Evolutionary conservation across 2,797 vertebrate species (phyloP), one percentile per base, ranked within the genome.

Genomic region (Cheirogaleus major): DNA sequence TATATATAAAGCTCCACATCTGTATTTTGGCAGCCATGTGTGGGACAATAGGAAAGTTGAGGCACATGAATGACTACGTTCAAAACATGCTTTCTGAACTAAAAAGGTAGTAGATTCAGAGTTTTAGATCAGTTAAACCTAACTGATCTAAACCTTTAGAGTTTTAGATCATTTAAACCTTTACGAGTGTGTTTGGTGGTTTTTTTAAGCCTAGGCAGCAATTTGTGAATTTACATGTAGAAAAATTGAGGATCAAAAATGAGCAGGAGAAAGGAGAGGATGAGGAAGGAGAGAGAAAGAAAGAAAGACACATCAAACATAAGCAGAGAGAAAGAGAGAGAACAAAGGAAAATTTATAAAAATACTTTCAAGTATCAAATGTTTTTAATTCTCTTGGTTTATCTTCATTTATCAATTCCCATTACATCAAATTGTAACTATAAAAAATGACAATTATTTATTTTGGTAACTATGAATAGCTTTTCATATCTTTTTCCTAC

Each of bases 221-320:
- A 69, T 86, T 94, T 63, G 10, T 81, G 69, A 86, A 94, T 78
- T 70, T 82, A 82, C 27, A 70, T 48, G 57, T 70, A 45, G 73
- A 94, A 82, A 76, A 52, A 52, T 85, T 75, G 45, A 17, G 23
- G 38, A 43, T 79, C 25, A 67, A 78, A 95, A 50, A 38, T 43
- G 22, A 88, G n/a, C 73, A 12, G 57, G 45, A 22, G 41, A 52
- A 48, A 80, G 9, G 25, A 55, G 57, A 70, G 9, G n/a, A 8
- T 82, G 61, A 76, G 32, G 61, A 63, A 41, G 11, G 15, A 48
- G 14, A 57, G 4, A 79, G 27, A 50, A 2, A 75, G 59, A 27
- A 4, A 72, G 18, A 59, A 23, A 93, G 41, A 72, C 12, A 57
- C 25, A 43, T 69, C 12, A 38, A 93, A 48, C 6, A n/a, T 22